Conservation (phyloP, 2,888 invertebrate genomes). For the Hydrotaea cyrtoneurina region DNA sequence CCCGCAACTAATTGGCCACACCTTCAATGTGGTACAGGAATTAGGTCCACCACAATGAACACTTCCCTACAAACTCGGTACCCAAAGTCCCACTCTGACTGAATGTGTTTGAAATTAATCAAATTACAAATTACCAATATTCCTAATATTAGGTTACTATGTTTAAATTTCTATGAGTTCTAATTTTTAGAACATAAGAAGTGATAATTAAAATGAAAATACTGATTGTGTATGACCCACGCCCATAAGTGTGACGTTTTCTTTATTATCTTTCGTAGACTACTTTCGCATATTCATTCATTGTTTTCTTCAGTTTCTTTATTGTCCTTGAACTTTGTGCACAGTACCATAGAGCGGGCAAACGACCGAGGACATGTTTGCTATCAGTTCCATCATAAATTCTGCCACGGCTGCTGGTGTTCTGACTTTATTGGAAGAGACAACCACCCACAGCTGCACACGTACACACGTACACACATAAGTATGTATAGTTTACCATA, state of each 20-base stretch:
- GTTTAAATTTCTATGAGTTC: too few species aligned
- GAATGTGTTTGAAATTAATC: too few species aligned
- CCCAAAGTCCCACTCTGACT: too few species aligned
- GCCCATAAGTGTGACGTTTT: neutral
- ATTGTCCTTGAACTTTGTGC: conserved; percentile 1
- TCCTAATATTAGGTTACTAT: too few species aligned
- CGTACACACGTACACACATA: neutral
- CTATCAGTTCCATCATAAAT: conserved; percentile 1
- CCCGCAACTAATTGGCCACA: too few species aligned
- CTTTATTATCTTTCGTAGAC: neutral
- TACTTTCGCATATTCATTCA: neutral
- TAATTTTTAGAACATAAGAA: neutral
- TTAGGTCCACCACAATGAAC: too few species aligned
- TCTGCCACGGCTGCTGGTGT: neutral
- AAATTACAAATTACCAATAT: too few species aligned
- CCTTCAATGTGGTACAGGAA: too few species aligned
- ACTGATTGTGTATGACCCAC: neutral
- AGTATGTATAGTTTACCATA: neutral
- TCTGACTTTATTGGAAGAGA: neutral
- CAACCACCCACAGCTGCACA: neutral
- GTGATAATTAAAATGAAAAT: neutral
- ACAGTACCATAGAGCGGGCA: neutral
- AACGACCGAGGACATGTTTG: neutral
- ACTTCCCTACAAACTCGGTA: too few species aligned
- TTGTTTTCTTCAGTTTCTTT: neutral